Evolutionary conservation across 1,140 invertebrate species (phyloP), one percentile per base, ranked within the genome.

Genomic region (Zophobas morio): DNA sequence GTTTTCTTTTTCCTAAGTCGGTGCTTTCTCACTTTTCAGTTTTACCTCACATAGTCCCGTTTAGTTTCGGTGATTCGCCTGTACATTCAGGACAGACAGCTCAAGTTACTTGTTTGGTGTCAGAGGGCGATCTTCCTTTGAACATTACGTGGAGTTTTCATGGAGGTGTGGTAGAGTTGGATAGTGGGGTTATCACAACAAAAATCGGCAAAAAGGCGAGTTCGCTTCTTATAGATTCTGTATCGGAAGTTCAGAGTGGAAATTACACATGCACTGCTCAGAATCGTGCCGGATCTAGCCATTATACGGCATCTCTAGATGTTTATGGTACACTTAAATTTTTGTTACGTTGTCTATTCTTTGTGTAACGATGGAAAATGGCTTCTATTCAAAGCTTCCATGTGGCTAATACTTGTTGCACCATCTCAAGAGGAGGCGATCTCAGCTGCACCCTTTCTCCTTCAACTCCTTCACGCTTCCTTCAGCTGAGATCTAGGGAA

Each of bases 51-150:
- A 87, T 92, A 78, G 87, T 88, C 77, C 90, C 91, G 75, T 91
- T 92, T 83, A 84, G 87, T 72, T 91, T 92, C 80, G 89, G 90
- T 57, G 89, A 90, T 75, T 88, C 89, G 37, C 88, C 90, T 6
- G 89, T 93, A 70, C 92, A 92, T 84, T 93, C 91, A 76, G 94
- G 93, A 72, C 93, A 94, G 85, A 90, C 92, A 80, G 91, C 92
- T 70, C 92, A 92, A 83, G 89, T 92, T 0, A 90, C 90, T 76
- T 92, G 91, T 84, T 86, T 90, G 35, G 91, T 92, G 32, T 92
- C 89, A 57, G 91, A 88, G 82, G 93, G 89, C 84, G 92, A 91
- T 87, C 88, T 87, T 46, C 90, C 91, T 35, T 85, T 93, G 71
- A 92, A 92, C 80, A 88, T 91, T n/a, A 86, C 86, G 70, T 91